These are phyloP conservation scores for Drosophila anomalipes DNA, from an alignment of 2,888 invertebrate species.

Conservation along the genomic window DNA sequence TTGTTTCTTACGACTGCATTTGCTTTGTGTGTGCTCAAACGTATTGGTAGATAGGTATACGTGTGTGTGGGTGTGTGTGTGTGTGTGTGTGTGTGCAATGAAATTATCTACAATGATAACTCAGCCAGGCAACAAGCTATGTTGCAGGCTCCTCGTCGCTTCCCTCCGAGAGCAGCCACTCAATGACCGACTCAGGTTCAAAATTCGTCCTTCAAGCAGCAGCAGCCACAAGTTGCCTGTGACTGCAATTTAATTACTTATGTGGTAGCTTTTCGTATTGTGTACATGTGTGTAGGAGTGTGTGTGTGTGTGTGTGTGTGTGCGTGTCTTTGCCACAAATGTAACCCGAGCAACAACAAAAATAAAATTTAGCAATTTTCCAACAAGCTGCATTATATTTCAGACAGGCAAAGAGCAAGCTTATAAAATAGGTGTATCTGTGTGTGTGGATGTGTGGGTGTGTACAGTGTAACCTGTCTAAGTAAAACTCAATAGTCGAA, in stretches of 20 bases:
- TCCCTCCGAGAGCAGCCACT: conserved; percentile 13
- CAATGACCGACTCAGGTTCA: conserved; percentile 56
- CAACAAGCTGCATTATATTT: conserved; percentile 36
- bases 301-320: conserved; percentile 4
- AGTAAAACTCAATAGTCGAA: conserved; percentile 18
- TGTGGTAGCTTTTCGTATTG: conserved; percentile 41
- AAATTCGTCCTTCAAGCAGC: conserved; percentile 69
- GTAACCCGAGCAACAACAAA: conserved; percentile 27
- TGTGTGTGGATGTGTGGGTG: background rate
- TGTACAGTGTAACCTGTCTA: conserved; percentile 34
- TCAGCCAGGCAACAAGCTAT: conserved; percentile 31
- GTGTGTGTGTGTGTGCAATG: conserved; percentile 51
- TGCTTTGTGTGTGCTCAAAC: conserved; percentile 15
- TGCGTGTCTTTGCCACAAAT: conserved; percentile 32
- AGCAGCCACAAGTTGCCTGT: conserved; percentile 43
- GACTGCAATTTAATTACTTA: conserved; percentile 78
- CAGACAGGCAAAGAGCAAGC: conserved; percentile 3
- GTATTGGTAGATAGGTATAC: background rate
- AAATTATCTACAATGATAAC: conserved; percentile 73
- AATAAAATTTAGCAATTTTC: conserved; percentile 44
- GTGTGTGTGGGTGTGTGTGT: conserved; percentile 9
- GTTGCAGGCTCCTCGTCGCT: conserved; percentile 25
- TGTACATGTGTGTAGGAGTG: background rate
- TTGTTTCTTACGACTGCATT: conserved; percentile 65
- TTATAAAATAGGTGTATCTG: background rate